Evolutionary conservation across 2,888 invertebrate genomes (phyloP).

Genomic region (Brachyptera putata): DNA sequence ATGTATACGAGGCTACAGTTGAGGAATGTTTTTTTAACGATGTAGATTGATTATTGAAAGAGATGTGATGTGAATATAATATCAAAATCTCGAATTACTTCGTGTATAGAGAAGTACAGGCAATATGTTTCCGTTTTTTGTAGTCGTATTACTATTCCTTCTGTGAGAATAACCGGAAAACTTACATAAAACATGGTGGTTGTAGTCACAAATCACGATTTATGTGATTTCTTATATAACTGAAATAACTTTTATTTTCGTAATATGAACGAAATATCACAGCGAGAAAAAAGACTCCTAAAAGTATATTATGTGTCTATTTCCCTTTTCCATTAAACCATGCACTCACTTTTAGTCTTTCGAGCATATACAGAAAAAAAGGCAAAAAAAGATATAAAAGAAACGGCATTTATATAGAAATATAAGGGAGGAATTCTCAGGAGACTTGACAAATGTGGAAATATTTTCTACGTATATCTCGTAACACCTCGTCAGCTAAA

Average conservation of each 20-base stretch:
- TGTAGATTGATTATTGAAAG: no score
- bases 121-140: no score
- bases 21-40: no score
- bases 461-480: slow-evolving; percentile 16
- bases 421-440: slow-evolving; percentile 17
- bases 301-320: not conserved
- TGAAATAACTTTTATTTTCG: slow-evolving; percentile 1
- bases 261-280: slow-evolving; percentile 14
- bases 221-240: slow-evolving; percentile 10
- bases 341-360: not conserved
- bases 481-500: slow-evolving; percentile 13
- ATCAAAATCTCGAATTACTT: no score
- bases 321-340: slow-evolving; percentile 21
- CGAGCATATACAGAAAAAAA: not conserved
- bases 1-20: no score
- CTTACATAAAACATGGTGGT: no score
- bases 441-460: slow-evolving; percentile 18
- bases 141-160: no score
- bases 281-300: not conserved
- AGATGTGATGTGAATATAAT: no score
- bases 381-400: slow-evolving; percentile 17
- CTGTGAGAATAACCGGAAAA: no score
- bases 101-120: no score
- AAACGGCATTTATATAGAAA: slow-evolving; percentile 22
- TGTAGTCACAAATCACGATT: slow-evolving; percentile 7